Conservation (phyloP, 1,140 invertebrate species). For the Cotesia glomerata region DNA sequence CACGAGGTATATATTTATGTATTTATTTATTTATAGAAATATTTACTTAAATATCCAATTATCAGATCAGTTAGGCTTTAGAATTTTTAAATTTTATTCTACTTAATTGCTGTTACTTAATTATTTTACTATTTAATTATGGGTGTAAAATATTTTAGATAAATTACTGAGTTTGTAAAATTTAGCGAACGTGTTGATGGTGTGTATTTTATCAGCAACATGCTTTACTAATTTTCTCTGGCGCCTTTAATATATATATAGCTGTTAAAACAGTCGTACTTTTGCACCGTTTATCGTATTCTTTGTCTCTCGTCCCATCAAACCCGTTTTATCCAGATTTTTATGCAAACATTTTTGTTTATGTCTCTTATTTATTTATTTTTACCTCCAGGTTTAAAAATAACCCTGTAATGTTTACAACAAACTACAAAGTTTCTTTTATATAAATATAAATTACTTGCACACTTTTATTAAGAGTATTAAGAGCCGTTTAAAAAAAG, state of each 20-base stretch:
- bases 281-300: slow-evolving; percentile 19
- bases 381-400: neutral
- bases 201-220: slow-evolving; percentile 19
- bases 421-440: too few species aligned
- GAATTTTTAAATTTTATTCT: neutral
- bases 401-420: neutral
- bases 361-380: neutral
- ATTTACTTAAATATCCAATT: neutral
- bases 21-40: neutral
- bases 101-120: neutral
- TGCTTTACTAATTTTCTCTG: slow-evolving; percentile 33
- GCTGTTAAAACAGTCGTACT: neutral
- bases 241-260: slow-evolving; percentile 22
- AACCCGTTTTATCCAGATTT: slow-evolving; percentile 1
- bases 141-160: too few species aligned
- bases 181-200: slow-evolving; percentile 15
- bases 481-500: too few species aligned
- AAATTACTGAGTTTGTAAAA: neutral
- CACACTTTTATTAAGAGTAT: too few species aligned
- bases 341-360: slow-evolving; percentile 7
- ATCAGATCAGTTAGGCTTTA: neutral
- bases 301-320: slow-evolving; percentile 17
- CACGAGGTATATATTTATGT: slow-evolving; percentile 11
- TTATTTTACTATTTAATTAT: too few species aligned
- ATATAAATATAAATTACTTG: too few species aligned